Percentiles rank a stretch among this genome's conserved stretches.
phyloP scores from a whole-genome alignment of 2,113 vertebrate species.

The Monopterus albus region DNA sequence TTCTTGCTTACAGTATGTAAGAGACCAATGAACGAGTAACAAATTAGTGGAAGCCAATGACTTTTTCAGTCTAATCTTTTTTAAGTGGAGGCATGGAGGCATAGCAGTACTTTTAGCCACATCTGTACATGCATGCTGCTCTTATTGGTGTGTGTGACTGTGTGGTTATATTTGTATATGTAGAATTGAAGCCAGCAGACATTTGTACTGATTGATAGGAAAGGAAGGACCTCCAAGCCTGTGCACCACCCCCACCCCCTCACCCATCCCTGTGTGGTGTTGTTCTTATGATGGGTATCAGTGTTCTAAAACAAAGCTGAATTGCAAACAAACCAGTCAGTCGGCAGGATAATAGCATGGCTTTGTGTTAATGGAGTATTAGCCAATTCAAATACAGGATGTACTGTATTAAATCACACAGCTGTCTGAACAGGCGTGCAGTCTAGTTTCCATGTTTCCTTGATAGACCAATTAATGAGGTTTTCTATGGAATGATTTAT shows the following conservation, averaged over 20 bases:
- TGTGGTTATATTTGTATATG: constrained; percentile 22
- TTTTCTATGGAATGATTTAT: constrained; percentile 62
- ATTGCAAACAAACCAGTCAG: constrained; percentile 68
- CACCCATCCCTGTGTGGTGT: constrained; percentile 54
- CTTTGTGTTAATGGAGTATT: constrained; percentile 69
- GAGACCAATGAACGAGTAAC: no score
- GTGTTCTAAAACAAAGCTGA: constrained; percentile 72
- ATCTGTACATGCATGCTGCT: constrained; percentile 29
- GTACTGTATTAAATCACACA: constrained; percentile 72
- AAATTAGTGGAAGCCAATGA: no score
- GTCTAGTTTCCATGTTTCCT: constrained; percentile 59
- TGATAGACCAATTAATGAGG: constrained; percentile 68
- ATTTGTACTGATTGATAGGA: constrained; percentile 55
- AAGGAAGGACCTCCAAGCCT: constrained; percentile 52
- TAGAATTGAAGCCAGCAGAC: constrained; percentile 54
- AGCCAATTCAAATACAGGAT: constrained; percentile 81
- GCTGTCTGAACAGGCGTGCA: constrained; percentile 67
- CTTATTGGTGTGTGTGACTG: constrained; percentile 11
- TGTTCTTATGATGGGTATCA: constrained; percentile 81
- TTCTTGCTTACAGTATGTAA: no score
- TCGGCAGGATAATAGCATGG: constrained; percentile 68
- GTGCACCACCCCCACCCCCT: constrained; percentile 1
- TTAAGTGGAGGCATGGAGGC: no score
- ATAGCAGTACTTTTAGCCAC: no score
- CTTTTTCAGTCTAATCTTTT: no score